Base-by-base conservation (phyloP, 2,113 vertebrate species). In the Poeciliopsis prolifica region DNA sequence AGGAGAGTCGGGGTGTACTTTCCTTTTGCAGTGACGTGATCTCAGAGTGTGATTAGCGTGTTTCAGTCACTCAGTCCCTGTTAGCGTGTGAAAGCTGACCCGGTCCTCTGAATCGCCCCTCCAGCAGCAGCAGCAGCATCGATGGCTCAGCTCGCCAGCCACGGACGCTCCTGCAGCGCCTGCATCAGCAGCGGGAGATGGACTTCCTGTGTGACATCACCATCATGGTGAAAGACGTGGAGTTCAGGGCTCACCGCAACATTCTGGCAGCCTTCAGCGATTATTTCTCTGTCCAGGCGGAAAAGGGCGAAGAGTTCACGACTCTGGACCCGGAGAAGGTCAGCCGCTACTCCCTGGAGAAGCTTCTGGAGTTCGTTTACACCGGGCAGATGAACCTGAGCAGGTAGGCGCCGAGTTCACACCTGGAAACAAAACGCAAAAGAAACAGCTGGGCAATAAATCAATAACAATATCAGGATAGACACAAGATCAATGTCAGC, bases 191-290 rank as follows among this genome's bases (percentile, higher is more conserved):
- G 89, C 84, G 92, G 7, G 91, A 92, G 90, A 91, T 91, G 90
- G 92, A 92, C 74, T 91, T 92, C 33, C 33, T 92, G 76, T 93
- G 92, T 13, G 92, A 93, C 37, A 79, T 92, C 3, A 93, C 92
- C 84, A 86, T 93, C 2, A 87, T 88, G 66, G 92, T 93, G 76
- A 70, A 82, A 42, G 92, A 92, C 28, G 90, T 89, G 69, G 90
- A 92, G 89, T 93, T 93, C 90, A 83, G 92, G 72, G 92, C 92
- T 7, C 97, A 99, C 74, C 94, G 96, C 51, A 99, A 98, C 74
- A 96, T 99, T 69, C 95, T 99, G 6, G 97, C 97, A 1, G 97
- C 97, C 0, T 99, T 99, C 92, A 98, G 98, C 85, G 94, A 97
- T 65, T 99, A 96, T 90, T 99, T 99, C 72, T 94, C 95, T 33